A percentile compares a stretch with the other conserved stretches of the same genome.
Evolutionary conservation across 2,113 vertebrate species (phyloP).

Genomic region (Ageneiosus marmoratus): DNA sequence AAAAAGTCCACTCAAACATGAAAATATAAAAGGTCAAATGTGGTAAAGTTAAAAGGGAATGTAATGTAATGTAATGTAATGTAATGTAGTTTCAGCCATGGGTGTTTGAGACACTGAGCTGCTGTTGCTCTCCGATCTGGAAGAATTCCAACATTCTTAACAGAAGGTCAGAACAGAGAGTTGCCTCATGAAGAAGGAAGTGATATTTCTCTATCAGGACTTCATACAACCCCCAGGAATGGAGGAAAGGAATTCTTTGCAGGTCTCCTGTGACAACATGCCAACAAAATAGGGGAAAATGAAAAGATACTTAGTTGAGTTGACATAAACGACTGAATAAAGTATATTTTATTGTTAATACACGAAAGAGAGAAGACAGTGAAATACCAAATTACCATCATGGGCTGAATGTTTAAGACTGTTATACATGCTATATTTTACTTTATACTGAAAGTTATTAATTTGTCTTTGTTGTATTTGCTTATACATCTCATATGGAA

Average conservation of each 20-base stretch:
- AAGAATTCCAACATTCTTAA: conserved; percentile 75
- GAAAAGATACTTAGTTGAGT: not conserved
- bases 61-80: conserved; percentile 43
- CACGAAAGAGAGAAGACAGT: not conserved
- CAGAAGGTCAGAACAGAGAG: conserved; percentile 75
- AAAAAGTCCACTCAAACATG: not conserved
- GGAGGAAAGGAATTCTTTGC: conserved; percentile 67
- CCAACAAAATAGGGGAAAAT: not conserved
- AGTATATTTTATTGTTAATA: not conserved
- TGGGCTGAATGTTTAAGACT: not conserved
- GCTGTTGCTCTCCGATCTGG: conserved; percentile 77
- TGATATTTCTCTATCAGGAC: conserved; percentile 77
- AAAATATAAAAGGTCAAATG: not conserved
- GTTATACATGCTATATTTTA: not conserved
- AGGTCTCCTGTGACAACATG: conserved; percentile 71
- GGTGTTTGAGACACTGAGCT: conserved; percentile 76
- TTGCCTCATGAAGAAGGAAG: conserved; percentile 66
- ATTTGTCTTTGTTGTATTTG: not conserved
- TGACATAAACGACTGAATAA: not conserved
- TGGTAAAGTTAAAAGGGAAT: conserved; percentile 20
- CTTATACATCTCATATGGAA: not conserved
- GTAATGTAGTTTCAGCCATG: conserved; percentile 72
- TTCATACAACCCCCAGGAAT: conserved; percentile 71
- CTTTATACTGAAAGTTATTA: not conserved
- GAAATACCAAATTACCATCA: not conserved